Evolutionary conservation across 1,140 invertebrate genomes (phyloP).

Genomic region (Drosophila kikkawai): DNA sequence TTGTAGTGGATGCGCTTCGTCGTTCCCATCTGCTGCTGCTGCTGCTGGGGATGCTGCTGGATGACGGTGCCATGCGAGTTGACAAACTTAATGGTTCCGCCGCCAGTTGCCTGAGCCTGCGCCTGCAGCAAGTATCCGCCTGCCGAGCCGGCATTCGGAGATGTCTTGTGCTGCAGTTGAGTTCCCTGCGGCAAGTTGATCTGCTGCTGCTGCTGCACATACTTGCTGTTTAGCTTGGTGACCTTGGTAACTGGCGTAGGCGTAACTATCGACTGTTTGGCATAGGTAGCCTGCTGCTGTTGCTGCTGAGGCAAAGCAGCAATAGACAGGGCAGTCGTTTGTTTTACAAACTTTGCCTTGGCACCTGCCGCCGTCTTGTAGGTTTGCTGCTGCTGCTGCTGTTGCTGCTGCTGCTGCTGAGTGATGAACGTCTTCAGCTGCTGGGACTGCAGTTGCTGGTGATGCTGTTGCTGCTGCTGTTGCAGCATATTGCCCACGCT

Average conservation of each 20-base stretch:
- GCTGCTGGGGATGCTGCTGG: constrained; percentile 78
- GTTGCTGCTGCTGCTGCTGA: constrained; percentile 40
- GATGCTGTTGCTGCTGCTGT: constrained; percentile 56
- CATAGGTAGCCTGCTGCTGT: constrained; percentile 49
- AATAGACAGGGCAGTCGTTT: constrained; percentile 64
- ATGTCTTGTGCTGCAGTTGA: constrained; percentile 73
- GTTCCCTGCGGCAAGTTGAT: constrained; percentile 77
- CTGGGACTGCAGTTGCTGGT: constrained; percentile 58
- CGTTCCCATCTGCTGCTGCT: constrained; percentile 23
- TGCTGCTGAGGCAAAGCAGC: constrained; percentile 66
- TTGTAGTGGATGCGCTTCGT: constrained; percentile 61
- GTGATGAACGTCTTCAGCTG: constrained; percentile 72
- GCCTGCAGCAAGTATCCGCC: constrained; percentile 59
- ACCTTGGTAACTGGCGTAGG: constrained; percentile 54
- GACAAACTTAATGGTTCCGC: constrained; percentile 82
- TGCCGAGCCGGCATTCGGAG: constrained; percentile 25
- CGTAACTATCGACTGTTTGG: constrained; percentile 48
- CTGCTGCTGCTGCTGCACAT: constrained; percentile 73
- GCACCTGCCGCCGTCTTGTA: constrained; percentile 38
- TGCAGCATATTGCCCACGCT: constrained; percentile 65
- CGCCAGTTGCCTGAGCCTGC: constrained; percentile 39
- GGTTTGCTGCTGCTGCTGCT: constrained; percentile 38
- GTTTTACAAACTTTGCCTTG: constrained; percentile 77
- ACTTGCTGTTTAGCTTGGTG: constrained; percentile 63
- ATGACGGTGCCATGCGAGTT: constrained; percentile 79